Evolutionary conservation across 1,140 invertebrate genomes (phyloP).

Genomic region (Ceratosolen fusciceps): DNA sequence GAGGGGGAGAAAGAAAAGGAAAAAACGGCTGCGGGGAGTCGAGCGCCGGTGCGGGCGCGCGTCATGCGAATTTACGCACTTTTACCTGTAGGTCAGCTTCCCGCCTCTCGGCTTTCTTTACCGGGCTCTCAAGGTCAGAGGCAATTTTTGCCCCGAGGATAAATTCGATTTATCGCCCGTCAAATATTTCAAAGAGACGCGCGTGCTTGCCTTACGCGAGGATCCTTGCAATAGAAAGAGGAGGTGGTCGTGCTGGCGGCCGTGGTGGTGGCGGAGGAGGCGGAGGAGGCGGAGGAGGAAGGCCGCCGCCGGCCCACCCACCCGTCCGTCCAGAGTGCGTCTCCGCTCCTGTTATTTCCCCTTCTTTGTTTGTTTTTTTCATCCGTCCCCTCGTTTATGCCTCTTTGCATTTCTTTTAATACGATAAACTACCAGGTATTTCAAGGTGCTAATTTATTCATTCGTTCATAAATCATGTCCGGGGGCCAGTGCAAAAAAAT

Average conservation of each 20-base stretch:
- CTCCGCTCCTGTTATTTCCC: not conserved
- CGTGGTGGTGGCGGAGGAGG: no score
- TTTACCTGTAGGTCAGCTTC: conserved; percentile 1
- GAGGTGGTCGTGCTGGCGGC: no score
- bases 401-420: conserved; percentile 34
- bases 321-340: not conserved
- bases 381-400: not conserved
- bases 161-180: conserved; percentile 53
- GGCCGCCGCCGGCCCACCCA: no score
- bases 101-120: no score
- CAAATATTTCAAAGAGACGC: conserved; percentile 61
- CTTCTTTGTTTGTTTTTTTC: not conserved
- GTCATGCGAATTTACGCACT: conserved; percentile 24
- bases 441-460: conserved; percentile 51
- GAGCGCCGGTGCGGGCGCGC: not conserved
- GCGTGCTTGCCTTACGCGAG: conserved; percentile 38
- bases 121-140: conserved; percentile 11
- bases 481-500: conserved; percentile 37
- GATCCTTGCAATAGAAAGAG: conserved; percentile 35
- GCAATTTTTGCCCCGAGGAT: conserved; percentile 10
- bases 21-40: not conserved
- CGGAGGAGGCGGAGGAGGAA: no score
- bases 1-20: not conserved
- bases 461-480: conserved; percentile 48
- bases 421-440: conserved; percentile 31